phyloP scores from a whole-genome alignment of 2,113 vertebrate species.

The Callithrix jacchus region DNA sequence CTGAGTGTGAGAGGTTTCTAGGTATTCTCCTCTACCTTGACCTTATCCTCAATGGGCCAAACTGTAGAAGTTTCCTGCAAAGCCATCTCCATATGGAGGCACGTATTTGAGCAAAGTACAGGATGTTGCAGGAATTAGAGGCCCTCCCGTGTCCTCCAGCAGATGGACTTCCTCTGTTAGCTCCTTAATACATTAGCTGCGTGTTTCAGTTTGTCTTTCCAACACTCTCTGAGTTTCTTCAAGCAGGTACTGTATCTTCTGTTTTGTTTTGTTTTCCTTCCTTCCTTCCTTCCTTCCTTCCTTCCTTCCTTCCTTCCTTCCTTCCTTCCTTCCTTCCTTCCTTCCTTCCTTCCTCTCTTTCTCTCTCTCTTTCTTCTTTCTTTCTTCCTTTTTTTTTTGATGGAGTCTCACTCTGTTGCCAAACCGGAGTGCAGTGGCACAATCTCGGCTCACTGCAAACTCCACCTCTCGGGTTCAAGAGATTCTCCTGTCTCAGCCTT shows the following conservation, averaged over 20 bases:
- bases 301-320: no score
- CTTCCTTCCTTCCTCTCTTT: no score
- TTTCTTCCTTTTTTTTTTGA: no score
- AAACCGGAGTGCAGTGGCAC: no score
- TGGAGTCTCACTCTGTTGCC: no score
- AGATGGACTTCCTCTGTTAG: neutral
- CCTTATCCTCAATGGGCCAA: neutral
- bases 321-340: no score
- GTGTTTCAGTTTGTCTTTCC: neutral
- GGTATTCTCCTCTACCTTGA: neutral
- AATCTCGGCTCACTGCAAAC: no score
- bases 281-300: no score
- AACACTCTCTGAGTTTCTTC: neutral
- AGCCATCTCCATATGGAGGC: neutral
- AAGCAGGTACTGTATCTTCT: neutral
- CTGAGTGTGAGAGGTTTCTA: neutral
- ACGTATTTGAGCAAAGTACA: neutral
- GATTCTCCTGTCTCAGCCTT: no score
- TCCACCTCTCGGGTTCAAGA: no score
- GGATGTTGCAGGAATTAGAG: neutral
- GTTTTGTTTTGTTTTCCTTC: neutral
- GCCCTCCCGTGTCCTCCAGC: neutral
- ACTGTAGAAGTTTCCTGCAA: neutral
- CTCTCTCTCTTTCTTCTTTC: accelerated
- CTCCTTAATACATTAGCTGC: neutral